A percentile compares a stretch with the other conserved stretches of the same genome.
These are phyloP conservation scores for Diplodus sargus DNA, from an alignment of 2,797 vertebrate species.

Conservation along the genomic window DNA sequence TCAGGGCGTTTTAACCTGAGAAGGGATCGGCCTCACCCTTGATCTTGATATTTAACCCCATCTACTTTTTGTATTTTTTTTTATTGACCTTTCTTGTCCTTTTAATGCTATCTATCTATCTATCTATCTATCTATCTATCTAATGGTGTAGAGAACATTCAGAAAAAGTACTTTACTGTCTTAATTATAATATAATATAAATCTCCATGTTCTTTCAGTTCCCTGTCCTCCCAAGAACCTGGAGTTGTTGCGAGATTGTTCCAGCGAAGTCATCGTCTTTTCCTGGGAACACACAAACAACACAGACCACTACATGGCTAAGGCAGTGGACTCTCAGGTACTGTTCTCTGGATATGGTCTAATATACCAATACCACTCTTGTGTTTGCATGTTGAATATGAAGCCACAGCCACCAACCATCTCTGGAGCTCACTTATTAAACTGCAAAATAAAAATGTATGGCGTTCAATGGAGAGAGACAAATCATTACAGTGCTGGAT, in stretches of 20 bases:
- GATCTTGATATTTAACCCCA: constrained; percentile 58
- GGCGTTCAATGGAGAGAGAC: no score
- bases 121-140: neutral
- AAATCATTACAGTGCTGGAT: no score
- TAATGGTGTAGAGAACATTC: neutral
- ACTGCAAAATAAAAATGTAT: no score
- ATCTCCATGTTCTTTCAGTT: constrained; percentile 66
- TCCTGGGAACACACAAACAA: constrained; percentile 78
- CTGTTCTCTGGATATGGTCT: neutral
- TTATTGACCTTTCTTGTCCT: constrained; percentile 2
- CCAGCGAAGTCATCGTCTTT: constrained; percentile 81
- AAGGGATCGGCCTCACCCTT: constrained; percentile 65
- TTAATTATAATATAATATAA: constrained; percentile 8
- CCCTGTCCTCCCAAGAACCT: constrained; percentile 80
- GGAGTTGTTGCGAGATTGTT: constrained; percentile 78
- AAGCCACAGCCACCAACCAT: neutral
- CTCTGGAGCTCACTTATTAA: neutral
- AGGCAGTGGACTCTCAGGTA: constrained; percentile 75
- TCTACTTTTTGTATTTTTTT: constrained; percentile 7
- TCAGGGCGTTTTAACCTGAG: constrained; percentile 76
- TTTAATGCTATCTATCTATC: constrained; percentile 30
- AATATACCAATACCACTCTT: no score
- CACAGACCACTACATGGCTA: constrained; percentile 74
- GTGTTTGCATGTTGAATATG: neutral
- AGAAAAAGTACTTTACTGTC: neutral